phyloP scores from a whole-genome alignment of 2,797 vertebrate species.

The Simalia tracyae region DNA sequence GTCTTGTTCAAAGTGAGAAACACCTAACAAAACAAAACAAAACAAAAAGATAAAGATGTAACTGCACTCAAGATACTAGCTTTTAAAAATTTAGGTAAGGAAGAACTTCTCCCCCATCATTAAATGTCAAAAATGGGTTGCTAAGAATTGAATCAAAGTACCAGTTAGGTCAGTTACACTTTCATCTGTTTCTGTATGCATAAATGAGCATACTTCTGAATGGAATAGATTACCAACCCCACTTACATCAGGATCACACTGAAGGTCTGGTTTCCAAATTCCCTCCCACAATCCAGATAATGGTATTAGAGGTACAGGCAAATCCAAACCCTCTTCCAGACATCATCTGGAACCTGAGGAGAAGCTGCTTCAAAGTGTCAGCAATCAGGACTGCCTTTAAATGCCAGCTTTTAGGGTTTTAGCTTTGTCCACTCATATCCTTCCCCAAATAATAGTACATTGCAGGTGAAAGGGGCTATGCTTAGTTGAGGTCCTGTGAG shows the following conservation, averaged over 20 bases:
- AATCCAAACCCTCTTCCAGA: not conserved
- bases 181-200: not conserved
- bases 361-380: not conserved
- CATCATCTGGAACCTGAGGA: not conserved
- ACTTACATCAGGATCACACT: not conserved
- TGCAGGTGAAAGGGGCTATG: not conserved
- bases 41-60: not conserved
- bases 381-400: not conserved
- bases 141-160: not conserved
- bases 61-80: not conserved
- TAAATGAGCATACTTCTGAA: conserved; percentile 1
- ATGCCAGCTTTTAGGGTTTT: not conserved
- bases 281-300: not conserved
- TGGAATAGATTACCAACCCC: not conserved
- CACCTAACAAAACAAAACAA: conserved; percentile 60
- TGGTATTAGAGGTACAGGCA: not conserved
- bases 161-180: not conserved
- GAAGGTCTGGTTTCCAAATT: not conserved
- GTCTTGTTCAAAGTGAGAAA: conserved; percentile 71
- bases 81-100: not conserved
- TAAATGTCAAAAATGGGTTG: not conserved
- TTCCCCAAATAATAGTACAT: not conserved
- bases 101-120: not conserved
- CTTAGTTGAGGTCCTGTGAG: not conserved
- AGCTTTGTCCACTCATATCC: not conserved